phyloP scores from a whole-genome alignment of 2,797 vertebrate genomes.

The Aotus griseimembra region DNA sequence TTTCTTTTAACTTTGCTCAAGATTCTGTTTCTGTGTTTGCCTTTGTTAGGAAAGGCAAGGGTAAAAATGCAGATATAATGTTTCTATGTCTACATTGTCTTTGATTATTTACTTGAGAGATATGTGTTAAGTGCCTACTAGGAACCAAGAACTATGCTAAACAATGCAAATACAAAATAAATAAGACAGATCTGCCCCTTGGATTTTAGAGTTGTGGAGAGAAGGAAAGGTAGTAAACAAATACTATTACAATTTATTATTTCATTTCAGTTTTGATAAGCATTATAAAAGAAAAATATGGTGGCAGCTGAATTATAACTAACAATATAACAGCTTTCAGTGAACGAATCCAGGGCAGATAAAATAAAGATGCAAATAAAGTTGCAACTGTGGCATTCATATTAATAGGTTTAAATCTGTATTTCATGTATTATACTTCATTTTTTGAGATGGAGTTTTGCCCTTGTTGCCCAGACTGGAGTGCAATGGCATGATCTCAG shows the following conservation, averaged over 20 bases:
- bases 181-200: not conserved
- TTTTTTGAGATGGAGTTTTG: too few relatives aligned
- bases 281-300: not conserved
- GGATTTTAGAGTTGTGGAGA: not conserved
- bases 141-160: not conserved
- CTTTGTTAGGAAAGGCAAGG: not conserved
- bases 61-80: not conserved
- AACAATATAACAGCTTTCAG: not conserved
- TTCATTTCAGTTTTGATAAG: slow-evolving; percentile 15
- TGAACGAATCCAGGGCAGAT: not conserved
- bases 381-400: not conserved
- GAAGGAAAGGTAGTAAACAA: not conserved
- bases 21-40: not conserved
- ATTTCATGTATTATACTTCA: not conserved
- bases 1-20: not conserved
- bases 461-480: too few relatives aligned
- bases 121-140: not conserved
- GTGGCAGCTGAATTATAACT: not conserved
- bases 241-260: not conserved
- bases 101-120: slow-evolving; percentile 8
- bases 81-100: not conserved
- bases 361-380: not conserved
- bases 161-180: not conserved
- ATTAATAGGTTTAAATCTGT: not conserved
- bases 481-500: too few relatives aligned